Evolutionary conservation across 92 coral and sea anemone species (phyloP).

Genomic region (Isaurus tuberculatus): DNA sequence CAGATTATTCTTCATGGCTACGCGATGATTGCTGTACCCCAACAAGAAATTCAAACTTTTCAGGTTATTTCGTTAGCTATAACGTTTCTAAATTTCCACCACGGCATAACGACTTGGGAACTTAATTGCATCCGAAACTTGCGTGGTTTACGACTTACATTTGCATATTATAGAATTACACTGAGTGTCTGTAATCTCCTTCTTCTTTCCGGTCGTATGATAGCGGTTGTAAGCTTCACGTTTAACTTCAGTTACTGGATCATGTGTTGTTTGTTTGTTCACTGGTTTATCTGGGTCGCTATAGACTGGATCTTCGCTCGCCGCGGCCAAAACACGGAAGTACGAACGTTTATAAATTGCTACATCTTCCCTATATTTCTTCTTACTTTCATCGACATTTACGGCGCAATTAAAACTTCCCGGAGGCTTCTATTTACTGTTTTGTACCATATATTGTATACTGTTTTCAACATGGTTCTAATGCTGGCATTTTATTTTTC

Average conservation of each 20-base stretch:
- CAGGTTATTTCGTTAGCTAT: neutral
- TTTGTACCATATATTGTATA: neutral
- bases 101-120: neutral
- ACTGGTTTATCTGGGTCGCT: neutral
- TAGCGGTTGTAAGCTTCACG: constrained; percentile 9
- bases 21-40: neutral
- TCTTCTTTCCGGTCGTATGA: constrained; percentile 4
- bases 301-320: constrained; percentile 9
- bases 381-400: constrained; percentile 8
- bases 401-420: neutral
- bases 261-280: neutral
- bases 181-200: neutral
- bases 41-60: neutral
- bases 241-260: neutral
- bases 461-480: neutral
- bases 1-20: neutral
- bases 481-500: neutral
- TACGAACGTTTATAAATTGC: neutral
- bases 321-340: neutral
- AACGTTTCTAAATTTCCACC: neutral
- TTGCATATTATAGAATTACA: neutral
- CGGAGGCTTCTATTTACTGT: neutral
- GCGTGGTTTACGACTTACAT: neutral
- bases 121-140: neutral
- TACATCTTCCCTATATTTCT: constrained; percentile 3